Evolutionary conservation across 1,140 invertebrate species (phyloP).

Genomic region (Drosophila sulfurigaster): DNA sequence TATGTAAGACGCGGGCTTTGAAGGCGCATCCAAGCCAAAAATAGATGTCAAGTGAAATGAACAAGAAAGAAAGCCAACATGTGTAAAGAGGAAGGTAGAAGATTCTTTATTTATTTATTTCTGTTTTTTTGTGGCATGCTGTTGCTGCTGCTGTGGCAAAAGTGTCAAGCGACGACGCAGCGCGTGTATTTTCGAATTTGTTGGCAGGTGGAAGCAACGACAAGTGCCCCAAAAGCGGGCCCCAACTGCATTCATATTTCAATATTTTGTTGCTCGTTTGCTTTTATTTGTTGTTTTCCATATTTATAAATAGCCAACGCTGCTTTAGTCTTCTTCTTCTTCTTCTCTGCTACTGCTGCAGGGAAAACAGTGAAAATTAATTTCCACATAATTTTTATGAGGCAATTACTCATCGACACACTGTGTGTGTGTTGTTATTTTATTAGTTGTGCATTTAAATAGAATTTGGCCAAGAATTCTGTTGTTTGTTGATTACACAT

Average conservation of each 20-base stretch:
- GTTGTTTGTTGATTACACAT: constrained; percentile 36
- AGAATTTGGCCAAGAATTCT: constrained; percentile 2
- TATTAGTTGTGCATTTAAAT: constrained; percentile 3
- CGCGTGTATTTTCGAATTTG: constrained; percentile 62
- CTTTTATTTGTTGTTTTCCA: constrained; percentile 34
- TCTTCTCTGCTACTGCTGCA: constrained; percentile 12
- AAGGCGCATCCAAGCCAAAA: constrained; percentile 64
- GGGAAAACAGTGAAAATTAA: constrained; percentile 75
- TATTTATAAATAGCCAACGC: constrained; percentile 55
- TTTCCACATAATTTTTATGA: constrained; percentile 83
- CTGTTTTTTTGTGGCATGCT: constrained; percentile 17
- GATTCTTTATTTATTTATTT: no score
- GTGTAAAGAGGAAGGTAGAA: constrained; percentile 12
- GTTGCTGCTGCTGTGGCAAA: constrained; percentile 42
- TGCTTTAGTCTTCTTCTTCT: background rate
- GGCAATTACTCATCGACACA: constrained; percentile 83
- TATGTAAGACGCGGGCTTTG: constrained; percentile 79
- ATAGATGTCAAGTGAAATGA: constrained; percentile 60
- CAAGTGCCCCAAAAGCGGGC: constrained; percentile 56
- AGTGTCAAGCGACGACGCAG: constrained; percentile 67
- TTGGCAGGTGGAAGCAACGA: constrained; percentile 77
- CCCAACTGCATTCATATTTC: constrained; percentile 76
- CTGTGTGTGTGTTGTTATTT: background rate
- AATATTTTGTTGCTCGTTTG: constrained; percentile 66
- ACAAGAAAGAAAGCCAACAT: constrained; percentile 34